Conservation (phyloP, 92 coral and sea anemone genomes). For the Plumapathes pennacea region DNA sequence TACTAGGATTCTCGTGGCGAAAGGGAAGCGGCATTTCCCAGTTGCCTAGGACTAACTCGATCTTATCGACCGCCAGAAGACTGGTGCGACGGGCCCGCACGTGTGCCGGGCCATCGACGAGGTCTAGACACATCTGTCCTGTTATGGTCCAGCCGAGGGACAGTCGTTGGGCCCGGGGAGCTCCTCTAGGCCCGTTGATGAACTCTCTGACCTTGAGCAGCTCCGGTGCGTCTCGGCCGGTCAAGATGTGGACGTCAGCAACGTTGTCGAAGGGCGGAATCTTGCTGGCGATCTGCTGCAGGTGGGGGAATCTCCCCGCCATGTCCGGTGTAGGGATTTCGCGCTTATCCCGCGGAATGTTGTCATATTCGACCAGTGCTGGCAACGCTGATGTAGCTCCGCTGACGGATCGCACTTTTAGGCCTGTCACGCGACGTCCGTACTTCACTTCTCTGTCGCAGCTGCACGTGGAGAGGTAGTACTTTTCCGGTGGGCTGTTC, state of each 20-base stretch:
- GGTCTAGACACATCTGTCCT: no score
- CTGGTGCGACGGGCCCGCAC: no score
- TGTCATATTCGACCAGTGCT: slow-evolving; percentile 45
- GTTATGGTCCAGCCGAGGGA: no score
- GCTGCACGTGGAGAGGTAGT: slow-evolving; percentile 42
- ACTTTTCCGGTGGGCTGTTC: slow-evolving; percentile 24
- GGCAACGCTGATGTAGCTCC: slow-evolving; percentile 23
- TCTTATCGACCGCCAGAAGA: no score
- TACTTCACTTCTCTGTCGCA: slow-evolving; percentile 23
- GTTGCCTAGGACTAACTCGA: no score
- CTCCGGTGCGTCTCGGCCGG: no score
- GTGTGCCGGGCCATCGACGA: no score
- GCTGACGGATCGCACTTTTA: slow-evolving; percentile 20
- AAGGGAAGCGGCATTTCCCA: no score
- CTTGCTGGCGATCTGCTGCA: slow-evolving; percentile 17
- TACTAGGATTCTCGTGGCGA: no score
- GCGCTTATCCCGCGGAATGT: slow-evolving; percentile 43
- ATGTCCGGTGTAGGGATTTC: slow-evolving; percentile 55
- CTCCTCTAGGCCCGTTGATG: no score
- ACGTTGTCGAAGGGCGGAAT: slow-evolving; percentile 33
- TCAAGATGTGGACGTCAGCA: slow-evolving; percentile 25
- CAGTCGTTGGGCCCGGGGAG: no score
- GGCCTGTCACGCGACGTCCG: slow-evolving; percentile 41
- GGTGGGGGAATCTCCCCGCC: slow-evolving; percentile 20
- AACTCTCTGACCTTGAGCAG: no score